phyloP scores from a whole-genome alignment of 2,888 invertebrate species.

The Lasioglossum lativentre region DNA sequence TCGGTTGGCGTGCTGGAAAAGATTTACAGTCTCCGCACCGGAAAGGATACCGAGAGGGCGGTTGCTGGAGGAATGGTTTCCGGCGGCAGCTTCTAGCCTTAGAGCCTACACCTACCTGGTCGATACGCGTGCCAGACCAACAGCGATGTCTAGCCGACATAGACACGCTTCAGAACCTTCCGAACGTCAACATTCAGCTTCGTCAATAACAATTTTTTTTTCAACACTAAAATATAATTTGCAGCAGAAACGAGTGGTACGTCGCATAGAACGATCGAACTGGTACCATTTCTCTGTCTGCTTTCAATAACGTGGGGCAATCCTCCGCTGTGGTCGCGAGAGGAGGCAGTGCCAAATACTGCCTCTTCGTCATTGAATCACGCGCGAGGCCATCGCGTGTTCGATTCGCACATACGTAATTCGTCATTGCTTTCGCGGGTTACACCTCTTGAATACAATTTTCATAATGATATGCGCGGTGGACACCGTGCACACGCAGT shows the following conservation, averaged over 20 bases:
- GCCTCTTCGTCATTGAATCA: conserved; percentile 50
- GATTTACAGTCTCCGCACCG: conserved; percentile 80
- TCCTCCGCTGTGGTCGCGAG: neutral
- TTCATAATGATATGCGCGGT: conserved; percentile 77
- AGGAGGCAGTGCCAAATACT: conserved; percentile 30
- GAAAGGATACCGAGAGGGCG: conserved; percentile 80
- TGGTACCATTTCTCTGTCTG: conserved; percentile 12
- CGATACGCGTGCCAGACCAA: conserved; percentile 69
- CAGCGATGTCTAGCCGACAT: conserved; percentile 39
- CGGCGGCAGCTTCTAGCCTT: conserved; percentile 76
- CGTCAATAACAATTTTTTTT: neutral
- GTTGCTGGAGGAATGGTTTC: conserved; percentile 80
- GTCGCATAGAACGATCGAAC: no score
- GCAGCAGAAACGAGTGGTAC: no score
- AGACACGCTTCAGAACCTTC: conserved; percentile 17
- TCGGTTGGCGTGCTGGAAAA: conserved; percentile 78
- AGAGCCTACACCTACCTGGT: conserved; percentile 56
- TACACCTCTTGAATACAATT: conserved; percentile 76
- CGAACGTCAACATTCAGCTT: neutral
- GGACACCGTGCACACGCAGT: conserved; percentile 51
- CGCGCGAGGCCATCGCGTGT: conserved; percentile 32
- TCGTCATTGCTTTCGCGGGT: conserved; percentile 57
- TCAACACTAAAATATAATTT: no score
- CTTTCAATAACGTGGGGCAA: neutral
- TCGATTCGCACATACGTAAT: conserved; percentile 29